These are phyloP conservation scores for Pantherophis vulpinus DNA, from an alignment of 2,797 vertebrate species.

Conservation along the genomic window DNA sequence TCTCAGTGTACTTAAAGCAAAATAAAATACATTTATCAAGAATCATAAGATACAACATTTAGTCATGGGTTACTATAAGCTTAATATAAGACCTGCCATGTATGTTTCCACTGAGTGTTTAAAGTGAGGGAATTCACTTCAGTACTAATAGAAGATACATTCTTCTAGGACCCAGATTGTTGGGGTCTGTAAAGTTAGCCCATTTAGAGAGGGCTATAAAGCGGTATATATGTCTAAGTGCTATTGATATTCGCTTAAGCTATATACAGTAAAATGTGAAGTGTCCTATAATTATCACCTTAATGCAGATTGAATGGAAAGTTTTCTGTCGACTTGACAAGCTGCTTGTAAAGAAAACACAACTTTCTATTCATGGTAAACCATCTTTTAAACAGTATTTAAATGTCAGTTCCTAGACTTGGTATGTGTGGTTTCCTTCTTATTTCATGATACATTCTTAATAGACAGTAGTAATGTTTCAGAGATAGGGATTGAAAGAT, in stretches of 20 bases:
- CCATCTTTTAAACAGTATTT: conserved; percentile 14
- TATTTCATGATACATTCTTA: conserved; percentile 21
- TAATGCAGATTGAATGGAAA: background rate
- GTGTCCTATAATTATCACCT: background rate
- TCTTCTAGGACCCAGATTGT: background rate
- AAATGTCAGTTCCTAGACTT: background rate
- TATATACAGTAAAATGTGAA: background rate
- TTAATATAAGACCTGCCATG: background rate
- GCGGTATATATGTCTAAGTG: too few species aligned
- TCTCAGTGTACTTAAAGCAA: too few species aligned
- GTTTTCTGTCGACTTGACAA: background rate
- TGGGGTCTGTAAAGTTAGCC: background rate
- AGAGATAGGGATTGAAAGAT: conserved; percentile 22
- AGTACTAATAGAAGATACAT: background rate
- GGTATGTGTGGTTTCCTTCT: conserved; percentile 5
- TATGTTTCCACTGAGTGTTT: background rate
- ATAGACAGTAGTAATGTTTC: conserved; percentile 11
- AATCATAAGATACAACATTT: too few species aligned
- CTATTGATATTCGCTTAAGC: background rate
- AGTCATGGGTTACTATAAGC: too few species aligned
- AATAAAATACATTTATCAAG: too few species aligned
- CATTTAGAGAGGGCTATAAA: too few species aligned
- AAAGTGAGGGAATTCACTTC: background rate
- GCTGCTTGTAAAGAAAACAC: background rate
- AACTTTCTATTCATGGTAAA: background rate